Base-by-base conservation (phyloP, 2,888 invertebrate genomes). In the Amphipyra tragopoginis region DNA sequence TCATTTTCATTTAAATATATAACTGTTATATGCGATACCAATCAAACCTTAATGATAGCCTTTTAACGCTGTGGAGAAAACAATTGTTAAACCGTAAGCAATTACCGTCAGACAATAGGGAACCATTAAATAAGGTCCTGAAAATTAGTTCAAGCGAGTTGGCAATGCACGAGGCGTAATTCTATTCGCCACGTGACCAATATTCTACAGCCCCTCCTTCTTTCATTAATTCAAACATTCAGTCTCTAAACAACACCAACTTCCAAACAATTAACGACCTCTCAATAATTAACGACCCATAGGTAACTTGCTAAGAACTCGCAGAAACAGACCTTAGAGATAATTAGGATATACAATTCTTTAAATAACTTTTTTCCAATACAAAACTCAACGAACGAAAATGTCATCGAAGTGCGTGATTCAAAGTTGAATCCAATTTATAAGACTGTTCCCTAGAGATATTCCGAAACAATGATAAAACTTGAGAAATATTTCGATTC, bases 361-460 rank as follows among this genome's bases (percentile, higher is more conserved):
- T 69, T 39, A 65, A 71, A 72, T 58, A 75, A 73, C 53, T 57
- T 73, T 48, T 71, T 65, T 52, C 62, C 58, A 63, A 73, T 75
- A 75, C 72, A 79, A 81, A 82, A 82, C 72, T 68, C 66, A 70
- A 77, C 66, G 62, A 69, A 72, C 77, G 78, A 80, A 79, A 82
- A 81, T 80, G 78, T 75, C 77, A 81, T 78, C 83, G 72, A 81
- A 86, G 83, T 86, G 87, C 84, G 88, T 89, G 89, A 91, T 90
- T 91, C 88, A 79, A 90, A 93, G 89, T 91, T 89, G 82, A 90
- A 94, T 93, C 94, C 94, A 94, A 94, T 94, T 91, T 90, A 85
- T 84, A 87, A 86, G 89, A 93, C 92, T 86, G 91, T 86, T 84
- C 94, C 90, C 94, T 74, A 89, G 93, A 86, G 87, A 90, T 86